phyloP scores from a whole-genome alignment of 2,113 vertebrate species.

The Ciconia boyciana region DNA sequence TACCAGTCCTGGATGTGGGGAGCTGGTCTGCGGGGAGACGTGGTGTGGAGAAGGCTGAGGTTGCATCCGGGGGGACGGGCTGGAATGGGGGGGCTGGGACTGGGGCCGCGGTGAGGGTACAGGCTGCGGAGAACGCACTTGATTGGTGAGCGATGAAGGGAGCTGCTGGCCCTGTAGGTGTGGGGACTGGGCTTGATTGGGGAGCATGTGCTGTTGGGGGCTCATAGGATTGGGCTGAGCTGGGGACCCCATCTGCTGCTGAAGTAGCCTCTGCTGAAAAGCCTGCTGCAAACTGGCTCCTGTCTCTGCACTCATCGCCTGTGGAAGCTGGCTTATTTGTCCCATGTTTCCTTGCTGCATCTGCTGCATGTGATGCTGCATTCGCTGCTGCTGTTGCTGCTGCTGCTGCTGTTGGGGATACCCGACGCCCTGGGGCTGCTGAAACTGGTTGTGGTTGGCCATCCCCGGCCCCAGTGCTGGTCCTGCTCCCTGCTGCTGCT shows the following conservation, averaged over 20 bases:
- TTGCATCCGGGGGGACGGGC: slow-evolving; percentile 89
- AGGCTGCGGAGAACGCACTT: slow-evolving; percentile 96
- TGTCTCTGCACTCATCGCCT: slow-evolving; percentile 77
- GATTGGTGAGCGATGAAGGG: slow-evolving; percentile 87
- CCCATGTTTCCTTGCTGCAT: slow-evolving; percentile 82
- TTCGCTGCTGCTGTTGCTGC: slow-evolving; percentile 80
- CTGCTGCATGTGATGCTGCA: slow-evolving; percentile 83
- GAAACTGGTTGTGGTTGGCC: slow-evolving; percentile 89
- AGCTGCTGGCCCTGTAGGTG: slow-evolving; percentile 91
- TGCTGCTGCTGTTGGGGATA: slow-evolving; percentile 77
- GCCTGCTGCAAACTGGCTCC: slow-evolving; percentile 86
- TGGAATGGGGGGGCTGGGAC: slow-evolving; percentile 85
- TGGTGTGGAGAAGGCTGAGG: slow-evolving; percentile 87
- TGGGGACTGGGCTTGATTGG: slow-evolving; percentile 83
- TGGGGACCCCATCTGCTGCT: slow-evolving; percentile 89
- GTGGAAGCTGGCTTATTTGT: slow-evolving; percentile 80
- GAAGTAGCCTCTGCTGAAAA: slow-evolving; percentile 87
- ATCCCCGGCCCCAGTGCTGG: slow-evolving; percentile 70
- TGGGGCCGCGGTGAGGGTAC: slow-evolving; percentile 87
- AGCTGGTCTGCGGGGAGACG: slow-evolving; percentile 94
- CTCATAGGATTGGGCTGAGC: slow-evolving; percentile 84
- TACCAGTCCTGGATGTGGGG: slow-evolving; percentile 91
- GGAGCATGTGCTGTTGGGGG: slow-evolving; percentile 84
- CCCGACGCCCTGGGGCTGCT: slow-evolving; percentile 83
- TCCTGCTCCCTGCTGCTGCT: slow-evolving; percentile 73